Evolutionary conservation across 2,888 invertebrate genomes (phyloP).

Genomic region (Sphaerophoria taeniata): DNA sequence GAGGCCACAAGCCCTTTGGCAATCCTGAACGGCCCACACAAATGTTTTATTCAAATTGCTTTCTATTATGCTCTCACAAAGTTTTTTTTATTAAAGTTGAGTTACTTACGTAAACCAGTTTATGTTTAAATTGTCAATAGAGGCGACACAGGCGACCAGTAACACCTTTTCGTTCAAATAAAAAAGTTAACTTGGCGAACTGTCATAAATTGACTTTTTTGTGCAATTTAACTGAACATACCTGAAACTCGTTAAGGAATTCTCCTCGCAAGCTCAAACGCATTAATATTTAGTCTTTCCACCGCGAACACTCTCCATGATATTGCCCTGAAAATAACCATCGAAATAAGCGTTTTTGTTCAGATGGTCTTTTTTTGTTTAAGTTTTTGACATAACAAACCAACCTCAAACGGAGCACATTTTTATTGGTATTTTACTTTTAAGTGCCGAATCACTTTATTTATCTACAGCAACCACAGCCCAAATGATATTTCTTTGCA

Average conservation of each 20-base stretch:
- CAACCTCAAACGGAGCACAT: constrained; percentile 28
- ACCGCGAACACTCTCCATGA: background rate
- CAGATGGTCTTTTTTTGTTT: constrained; percentile 12
- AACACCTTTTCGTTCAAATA: background rate
- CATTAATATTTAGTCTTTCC: constrained; percentile 7
- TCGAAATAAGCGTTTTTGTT: constrained; percentile 21
- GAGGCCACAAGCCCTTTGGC: too few relatives aligned
- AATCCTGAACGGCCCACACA: too few relatives aligned
- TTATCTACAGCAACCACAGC: constrained; percentile 45
- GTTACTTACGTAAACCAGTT: too few relatives aligned
- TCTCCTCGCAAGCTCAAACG: background rate
- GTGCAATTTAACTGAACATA: background rate
- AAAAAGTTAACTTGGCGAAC: too few relatives aligned
- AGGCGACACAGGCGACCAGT: background rate
- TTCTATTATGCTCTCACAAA: too few relatives aligned
- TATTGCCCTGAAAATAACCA: constrained; percentile 25
- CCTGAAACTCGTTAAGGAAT: background rate
- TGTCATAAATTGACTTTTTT: background rate
- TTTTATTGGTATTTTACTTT: constrained; percentile 27
- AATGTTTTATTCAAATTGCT: too few relatives aligned
- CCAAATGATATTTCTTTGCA: constrained; percentile 27
- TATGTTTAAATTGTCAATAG: too few relatives aligned
- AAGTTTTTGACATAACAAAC: background rate
- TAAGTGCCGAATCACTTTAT: constrained; percentile 58
- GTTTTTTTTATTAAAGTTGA: too few relatives aligned